Conservation (phyloP, 2,797 vertebrate genomes). For the Acipenser transmontanus region DNA sequence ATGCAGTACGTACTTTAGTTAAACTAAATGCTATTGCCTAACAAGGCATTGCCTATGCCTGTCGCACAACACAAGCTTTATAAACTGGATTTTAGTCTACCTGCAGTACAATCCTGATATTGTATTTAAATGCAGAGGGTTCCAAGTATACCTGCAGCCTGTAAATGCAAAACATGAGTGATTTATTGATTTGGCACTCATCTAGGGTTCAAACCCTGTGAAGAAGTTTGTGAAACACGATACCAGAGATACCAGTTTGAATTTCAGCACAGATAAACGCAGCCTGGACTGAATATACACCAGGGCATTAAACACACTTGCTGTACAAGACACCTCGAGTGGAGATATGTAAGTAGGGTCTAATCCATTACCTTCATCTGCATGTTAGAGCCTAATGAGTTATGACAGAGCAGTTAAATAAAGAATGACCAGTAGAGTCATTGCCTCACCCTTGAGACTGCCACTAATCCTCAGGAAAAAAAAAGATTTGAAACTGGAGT, state of each 20-base stretch:
- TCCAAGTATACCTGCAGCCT: too few species aligned
- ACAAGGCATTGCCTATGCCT: too few species aligned
- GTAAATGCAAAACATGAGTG: too few species aligned
- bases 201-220: too few species aligned
- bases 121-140: too few species aligned
- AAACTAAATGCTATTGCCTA: too few species aligned
- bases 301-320: background rate
- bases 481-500: background rate
- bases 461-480: background rate
- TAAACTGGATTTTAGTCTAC: too few species aligned
- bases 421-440: background rate
- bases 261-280: background rate
- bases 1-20: too few species aligned
- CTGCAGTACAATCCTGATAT: too few species aligned
- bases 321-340: background rate
- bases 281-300: slow-evolving; percentile 6
- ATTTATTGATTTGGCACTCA: too few species aligned
- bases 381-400: slow-evolving; percentile 5
- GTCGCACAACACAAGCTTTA: too few species aligned
- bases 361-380: slow-evolving; percentile 7
- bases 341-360: background rate
- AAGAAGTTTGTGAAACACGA: background rate
- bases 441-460: slow-evolving; percentile 13
- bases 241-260: background rate
- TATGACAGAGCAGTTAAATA: background rate